These are phyloP conservation scores for Saccopteryx leptura DNA, from an alignment of 2,113 vertebrate genomes.

Conservation along the genomic window DNA sequence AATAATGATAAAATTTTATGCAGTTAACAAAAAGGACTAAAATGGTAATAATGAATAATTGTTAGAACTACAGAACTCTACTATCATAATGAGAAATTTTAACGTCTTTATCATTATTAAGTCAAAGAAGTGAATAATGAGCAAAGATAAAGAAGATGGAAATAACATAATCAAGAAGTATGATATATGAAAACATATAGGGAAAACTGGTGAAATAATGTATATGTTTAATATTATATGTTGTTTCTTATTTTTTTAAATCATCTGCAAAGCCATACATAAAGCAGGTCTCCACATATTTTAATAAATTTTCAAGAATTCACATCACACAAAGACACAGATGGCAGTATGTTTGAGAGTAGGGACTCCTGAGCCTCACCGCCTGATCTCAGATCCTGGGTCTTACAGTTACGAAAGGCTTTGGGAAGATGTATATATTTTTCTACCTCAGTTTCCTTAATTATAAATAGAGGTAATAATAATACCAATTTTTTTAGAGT, in stretches of 20 bases:
- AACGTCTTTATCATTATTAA: background rate
- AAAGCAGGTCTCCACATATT: background rate
- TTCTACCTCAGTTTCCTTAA: background rate
- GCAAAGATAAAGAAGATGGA: background rate
- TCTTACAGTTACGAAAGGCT: background rate
- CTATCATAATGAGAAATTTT: background rate
- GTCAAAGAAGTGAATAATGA: background rate
- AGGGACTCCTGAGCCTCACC: too few relatives aligned
- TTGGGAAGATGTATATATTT: background rate
- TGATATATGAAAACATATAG: background rate
- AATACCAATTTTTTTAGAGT: background rate
- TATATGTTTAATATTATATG: background rate
- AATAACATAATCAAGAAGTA: background rate
- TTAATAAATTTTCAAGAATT: background rate
- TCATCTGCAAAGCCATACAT: background rate
- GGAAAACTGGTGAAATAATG: background rate
- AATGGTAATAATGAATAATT: background rate
- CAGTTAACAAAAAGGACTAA: background rate
- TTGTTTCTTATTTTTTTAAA: background rate
- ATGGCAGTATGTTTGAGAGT: background rate
- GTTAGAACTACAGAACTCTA: background rate
- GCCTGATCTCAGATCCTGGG: background rate
- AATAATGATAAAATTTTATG: background rate
- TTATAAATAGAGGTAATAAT: background rate
- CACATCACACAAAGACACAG: background rate